Percentiles rank a stretch among this genome's conserved stretches.
These are phyloP conservation scores for Meteorus colon DNA, from an alignment of 2,888 invertebrate species.

Conservation along the genomic window DNA sequence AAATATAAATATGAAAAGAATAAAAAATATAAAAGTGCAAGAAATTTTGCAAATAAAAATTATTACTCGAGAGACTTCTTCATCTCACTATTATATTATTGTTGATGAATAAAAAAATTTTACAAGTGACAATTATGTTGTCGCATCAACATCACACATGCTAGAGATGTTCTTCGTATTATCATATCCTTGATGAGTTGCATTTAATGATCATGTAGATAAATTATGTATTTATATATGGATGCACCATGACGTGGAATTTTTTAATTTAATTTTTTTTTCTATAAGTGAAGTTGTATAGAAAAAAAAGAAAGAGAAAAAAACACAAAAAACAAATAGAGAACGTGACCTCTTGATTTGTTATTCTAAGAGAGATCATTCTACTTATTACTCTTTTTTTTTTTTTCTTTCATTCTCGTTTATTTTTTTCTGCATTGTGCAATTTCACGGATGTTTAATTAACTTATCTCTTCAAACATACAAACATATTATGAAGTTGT, in stretches of 20 bases:
- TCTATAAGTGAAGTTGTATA: not conserved
- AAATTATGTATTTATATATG: not conserved
- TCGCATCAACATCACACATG: not conserved
- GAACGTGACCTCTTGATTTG: conserved; percentile 24
- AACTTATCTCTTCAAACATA: conserved; percentile 33
- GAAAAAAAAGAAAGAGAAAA: not conserved
- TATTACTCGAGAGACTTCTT: not conserved
- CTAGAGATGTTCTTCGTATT: not conserved
- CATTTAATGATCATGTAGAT: not conserved
- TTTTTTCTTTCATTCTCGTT: not conserved
- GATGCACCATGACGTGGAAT: conserved; percentile 1
- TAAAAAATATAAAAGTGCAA: not conserved
- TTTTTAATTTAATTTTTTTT: conserved; percentile 3
- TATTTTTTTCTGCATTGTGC: conserved; percentile 14
- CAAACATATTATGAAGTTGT: not conserved
- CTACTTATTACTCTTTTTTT: not conserved
- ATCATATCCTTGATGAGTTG: conserved; percentile 3
- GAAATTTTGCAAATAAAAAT: not conserved
- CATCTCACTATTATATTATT: not conserved
- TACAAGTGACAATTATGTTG: not conserved
- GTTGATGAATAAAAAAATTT: not conserved
- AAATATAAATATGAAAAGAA: conserved; percentile 2
- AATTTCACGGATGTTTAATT: conserved; percentile 38
- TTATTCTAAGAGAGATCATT: conserved; percentile 14
- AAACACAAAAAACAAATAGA: conserved; percentile 23